These are phyloP conservation scores for Calameuta pallipes DNA, from an alignment of 2,888 invertebrate species.

Conservation along the genomic window DNA sequence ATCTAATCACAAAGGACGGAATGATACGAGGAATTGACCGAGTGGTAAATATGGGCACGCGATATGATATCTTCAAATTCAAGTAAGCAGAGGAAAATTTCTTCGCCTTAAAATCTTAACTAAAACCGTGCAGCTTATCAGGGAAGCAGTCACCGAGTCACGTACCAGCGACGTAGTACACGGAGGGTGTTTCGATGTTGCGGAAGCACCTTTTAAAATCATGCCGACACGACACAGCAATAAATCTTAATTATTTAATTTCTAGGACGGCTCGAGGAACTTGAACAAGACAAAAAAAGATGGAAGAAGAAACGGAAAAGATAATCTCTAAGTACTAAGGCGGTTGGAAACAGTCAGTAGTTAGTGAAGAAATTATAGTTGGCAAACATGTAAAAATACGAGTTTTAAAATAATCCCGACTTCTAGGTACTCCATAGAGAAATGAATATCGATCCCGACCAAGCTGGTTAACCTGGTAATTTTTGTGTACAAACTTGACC, in stretches of 20 bases:
- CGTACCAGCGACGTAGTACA: not conserved
- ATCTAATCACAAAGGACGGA: not conserved
- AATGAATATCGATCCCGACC: not conserved
- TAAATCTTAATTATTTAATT: constrained; percentile 55
- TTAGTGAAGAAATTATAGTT: not conserved
- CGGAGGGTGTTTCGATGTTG: constrained; percentile 5
- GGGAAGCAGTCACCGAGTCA: not conserved
- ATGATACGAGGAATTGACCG: not conserved
- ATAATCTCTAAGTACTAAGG: not conserved
- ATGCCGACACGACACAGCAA: constrained; percentile 30
- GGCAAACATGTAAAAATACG: not conserved
- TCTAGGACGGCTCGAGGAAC: constrained; percentile 19
- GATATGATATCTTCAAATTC: not conserved
- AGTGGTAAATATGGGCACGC: not conserved
- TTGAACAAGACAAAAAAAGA: not conserved
- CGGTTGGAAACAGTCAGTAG: not conserved
- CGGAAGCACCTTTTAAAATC: constrained; percentile 33
- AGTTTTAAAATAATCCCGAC: not conserved
- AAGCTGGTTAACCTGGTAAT: not conserved
- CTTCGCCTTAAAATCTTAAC: not conserved
- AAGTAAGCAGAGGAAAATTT: not conserved
- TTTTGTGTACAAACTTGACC: not conserved
- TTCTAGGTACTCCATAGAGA: not conserved
- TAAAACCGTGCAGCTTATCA: not conserved
- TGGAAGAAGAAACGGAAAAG: not conserved